Evolutionary conservation across 2,113 vertebrate species (phyloP).

Genomic region (Carassius gibelio): DNA sequence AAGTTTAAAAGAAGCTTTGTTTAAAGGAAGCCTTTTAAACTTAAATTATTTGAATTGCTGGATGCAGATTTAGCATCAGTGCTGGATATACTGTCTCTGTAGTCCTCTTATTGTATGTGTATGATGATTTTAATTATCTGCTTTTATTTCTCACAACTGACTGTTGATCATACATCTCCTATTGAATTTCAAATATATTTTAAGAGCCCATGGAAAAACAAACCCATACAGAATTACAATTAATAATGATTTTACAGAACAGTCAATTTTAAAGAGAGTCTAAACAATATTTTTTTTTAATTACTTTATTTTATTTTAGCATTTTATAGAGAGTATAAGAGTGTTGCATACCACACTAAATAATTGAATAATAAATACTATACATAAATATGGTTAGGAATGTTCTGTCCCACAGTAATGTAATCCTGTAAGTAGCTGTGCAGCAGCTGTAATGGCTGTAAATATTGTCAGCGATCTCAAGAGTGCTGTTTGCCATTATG

Average conservation of each 20-base stretch:
- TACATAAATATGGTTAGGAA: slow-evolving; percentile 70
- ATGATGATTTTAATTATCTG: neutral
- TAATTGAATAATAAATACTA: neutral
- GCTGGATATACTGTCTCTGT: slow-evolving; percentile 31
- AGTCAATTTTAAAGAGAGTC: neutral
- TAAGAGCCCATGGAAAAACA: neutral
- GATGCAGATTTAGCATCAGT: neutral
- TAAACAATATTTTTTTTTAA: neutral
- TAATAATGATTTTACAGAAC: neutral
- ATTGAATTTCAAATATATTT: neutral
- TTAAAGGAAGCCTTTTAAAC: slow-evolving; percentile 59
- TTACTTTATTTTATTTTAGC: too few species aligned
- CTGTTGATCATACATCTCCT: neutral
- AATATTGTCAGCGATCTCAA: too few species aligned
- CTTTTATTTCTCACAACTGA: neutral
- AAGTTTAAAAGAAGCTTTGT: slow-evolving; percentile 59
- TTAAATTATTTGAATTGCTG: slow-evolving; percentile 67
- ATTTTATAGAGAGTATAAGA: neutral
- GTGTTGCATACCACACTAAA: neutral
- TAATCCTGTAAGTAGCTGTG: slow-evolving; percentile 78
- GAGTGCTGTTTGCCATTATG: too few species aligned
- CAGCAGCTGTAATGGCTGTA: slow-evolving; percentile 63
- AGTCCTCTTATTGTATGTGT: neutral
- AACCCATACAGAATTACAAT: neutral
- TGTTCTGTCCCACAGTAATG: slow-evolving; percentile 75